Conservation (phyloP, 2,797 vertebrate species). For the Enteromius fasciolatus region DNA sequence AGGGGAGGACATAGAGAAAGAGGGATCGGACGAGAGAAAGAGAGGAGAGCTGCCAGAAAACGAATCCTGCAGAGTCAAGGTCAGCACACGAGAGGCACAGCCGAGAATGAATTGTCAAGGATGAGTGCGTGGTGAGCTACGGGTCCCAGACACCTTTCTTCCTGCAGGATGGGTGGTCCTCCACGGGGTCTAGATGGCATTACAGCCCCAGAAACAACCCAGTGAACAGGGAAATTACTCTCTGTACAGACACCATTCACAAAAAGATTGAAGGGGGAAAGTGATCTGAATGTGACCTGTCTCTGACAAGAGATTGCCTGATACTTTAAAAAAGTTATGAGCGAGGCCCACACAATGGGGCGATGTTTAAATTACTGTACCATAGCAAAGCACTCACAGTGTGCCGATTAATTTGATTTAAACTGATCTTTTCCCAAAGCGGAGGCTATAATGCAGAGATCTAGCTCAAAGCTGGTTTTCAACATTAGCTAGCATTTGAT, state of each 20-base stretch:
- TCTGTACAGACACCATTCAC: slow-evolving; percentile 22
- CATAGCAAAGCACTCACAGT: not conserved
- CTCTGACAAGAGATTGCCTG: not conserved
- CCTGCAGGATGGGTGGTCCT: slow-evolving; percentile 47
- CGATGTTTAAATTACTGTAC: not conserved
- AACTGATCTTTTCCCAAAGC: not conserved
- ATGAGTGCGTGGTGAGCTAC: slow-evolving; percentile 30
- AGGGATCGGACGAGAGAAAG: slow-evolving; percentile 7
- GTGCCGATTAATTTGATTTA: not conserved
- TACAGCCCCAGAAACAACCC: slow-evolving; percentile 31
- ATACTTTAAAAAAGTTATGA: slow-evolving; percentile 11
- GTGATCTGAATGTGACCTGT: slow-evolving; percentile 37
- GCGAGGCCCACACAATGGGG: not conserved
- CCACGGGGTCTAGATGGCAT: slow-evolving; percentile 10
- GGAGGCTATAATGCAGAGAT: not conserved
- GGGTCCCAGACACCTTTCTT: slow-evolving; percentile 36
- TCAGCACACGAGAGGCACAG: slow-evolving; percentile 19
- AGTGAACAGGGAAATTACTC: slow-evolving; percentile 57
- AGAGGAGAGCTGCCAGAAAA: slow-evolving; percentile 6
- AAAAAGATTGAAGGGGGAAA: slow-evolving; percentile 27
- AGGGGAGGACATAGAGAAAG: not conserved
- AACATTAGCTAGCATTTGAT: not conserved
- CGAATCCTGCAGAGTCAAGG: slow-evolving; percentile 20
- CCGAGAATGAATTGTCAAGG: slow-evolving; percentile 18
- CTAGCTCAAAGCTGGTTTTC: not conserved